Evolutionary conservation across 2,797 vertebrate species (phyloP).

Genomic region (Setipinna tenuifilis): DNA sequence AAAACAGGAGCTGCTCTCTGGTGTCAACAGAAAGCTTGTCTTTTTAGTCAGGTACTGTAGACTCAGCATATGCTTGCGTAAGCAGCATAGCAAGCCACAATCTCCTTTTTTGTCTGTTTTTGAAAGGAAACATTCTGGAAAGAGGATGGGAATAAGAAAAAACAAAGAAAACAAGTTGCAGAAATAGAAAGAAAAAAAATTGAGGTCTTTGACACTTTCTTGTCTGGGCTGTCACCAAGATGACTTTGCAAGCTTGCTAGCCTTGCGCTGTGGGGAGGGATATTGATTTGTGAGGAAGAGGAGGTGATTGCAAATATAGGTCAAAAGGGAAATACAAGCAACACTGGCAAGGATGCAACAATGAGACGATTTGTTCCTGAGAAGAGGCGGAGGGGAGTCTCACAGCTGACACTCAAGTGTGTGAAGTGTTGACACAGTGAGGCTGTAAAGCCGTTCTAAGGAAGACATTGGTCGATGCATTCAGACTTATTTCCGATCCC

Average conservation of each 20-base stretch:
- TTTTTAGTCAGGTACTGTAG: conserved; percentile 32
- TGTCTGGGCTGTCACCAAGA: conserved; percentile 38
- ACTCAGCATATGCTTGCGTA: conserved; percentile 49
- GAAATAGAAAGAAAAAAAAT: conserved; percentile 35
- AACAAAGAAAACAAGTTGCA: conserved; percentile 21
- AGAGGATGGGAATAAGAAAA: not conserved
- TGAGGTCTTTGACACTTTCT: conserved; percentile 49
- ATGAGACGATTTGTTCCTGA: conserved; percentile 39
- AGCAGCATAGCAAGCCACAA: conserved; percentile 42
- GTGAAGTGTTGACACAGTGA: conserved; percentile 35
- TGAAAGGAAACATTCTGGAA: not conserved
- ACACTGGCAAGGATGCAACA: not conserved
- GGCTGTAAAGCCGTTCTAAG: not conserved
- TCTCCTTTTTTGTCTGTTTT: not conserved
- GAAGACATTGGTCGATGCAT: not conserved
- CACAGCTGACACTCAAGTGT: conserved; percentile 41
- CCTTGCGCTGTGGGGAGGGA: not conserved
- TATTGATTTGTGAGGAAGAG: conserved; percentile 45
- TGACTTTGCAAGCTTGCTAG: conserved; percentile 14
- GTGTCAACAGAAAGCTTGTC: conserved; percentile 29
- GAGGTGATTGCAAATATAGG: conserved; percentile 35
- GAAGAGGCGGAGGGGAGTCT: conserved; percentile 18
- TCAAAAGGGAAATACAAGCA: conserved; percentile 38
- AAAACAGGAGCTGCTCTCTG: not conserved
- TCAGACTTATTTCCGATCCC: not conserved